Base-by-base conservation (phyloP, 2,888 invertebrate species). In the Rhaphigaster nebulosa region DNA sequence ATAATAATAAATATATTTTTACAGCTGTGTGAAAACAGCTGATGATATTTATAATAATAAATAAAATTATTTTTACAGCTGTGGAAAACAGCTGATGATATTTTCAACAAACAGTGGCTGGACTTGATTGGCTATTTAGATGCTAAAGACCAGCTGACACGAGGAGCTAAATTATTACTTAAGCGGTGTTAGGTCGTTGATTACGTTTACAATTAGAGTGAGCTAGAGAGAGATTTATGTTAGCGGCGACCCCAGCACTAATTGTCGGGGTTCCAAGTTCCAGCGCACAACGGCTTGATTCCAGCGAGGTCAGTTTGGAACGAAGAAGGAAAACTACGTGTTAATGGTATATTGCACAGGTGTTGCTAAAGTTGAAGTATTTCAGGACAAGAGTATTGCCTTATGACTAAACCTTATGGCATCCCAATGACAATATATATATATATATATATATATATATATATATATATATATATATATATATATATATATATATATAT, bases 161-260 rank as follows among this genome's bases (percentile, higher is more conserved):
- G 10, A 10, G 26, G 18, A 12, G 26, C 26, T 80, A 45, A 80
- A 45, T 80, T 80, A 80, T 80, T 38, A 26, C 80, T 23, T 38
- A 45, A 80, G 41, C 41, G 41, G 41, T 80, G 80, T 26, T 26
- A 41, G 80, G 41, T 12, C 80, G 80, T 80, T 80, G 41, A 80
- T 80, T 80, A 80, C 80, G 80, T 80, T 45, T 26, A 80, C 80
- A 80, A 80, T 80, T 80, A 80, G 65, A 29, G 65, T 18, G 8
- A 65, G 26, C 80, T 41, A 34, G 70, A 20, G 76, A 10, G 41
- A 80, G 80, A 80, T 80, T 80, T 41, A 80, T 80, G 80, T 41
- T 1, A 41, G 20, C 41, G 6, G 29, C 38, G 23, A 5, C 60
- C n/a, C n/a, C 0, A 23, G 18, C 29, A 5, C 29, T 65, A 65